Evolutionary conservation across 1,140 invertebrate genomes (phyloP), one percentile per base, ranked within the genome.

Genomic region (Euglossa dilemma): DNA sequence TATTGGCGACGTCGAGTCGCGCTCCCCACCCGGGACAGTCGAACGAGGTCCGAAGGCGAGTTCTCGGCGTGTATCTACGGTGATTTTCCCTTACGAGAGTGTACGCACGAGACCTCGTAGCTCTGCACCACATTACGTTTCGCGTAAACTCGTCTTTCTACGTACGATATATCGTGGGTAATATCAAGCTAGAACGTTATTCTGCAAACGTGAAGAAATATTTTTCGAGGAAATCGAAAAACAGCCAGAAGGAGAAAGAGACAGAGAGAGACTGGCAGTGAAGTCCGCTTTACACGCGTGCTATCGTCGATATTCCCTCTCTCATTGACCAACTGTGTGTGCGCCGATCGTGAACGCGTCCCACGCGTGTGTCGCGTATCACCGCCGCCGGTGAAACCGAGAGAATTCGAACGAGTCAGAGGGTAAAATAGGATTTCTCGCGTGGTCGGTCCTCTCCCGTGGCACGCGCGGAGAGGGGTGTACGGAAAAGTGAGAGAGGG

Each of bases 391-490:
- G 87, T 86, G 78, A 85, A 88, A 88, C 70, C 82, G 63, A 89
- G 85, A 85, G 86, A 83, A 83, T 84, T 88, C 77, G 87, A 88
- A 88, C 74, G 75, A 88, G 80, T 79, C 80, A 86, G 81, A 88
- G 88, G 88, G 87, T 90, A 88, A 90, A 88, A 88, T 90, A 88
- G 82, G 85, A 88, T 88, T 88, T 88, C 81, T 86, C 84, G 80
- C 86, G 84, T 83, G 81, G 85, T 83, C 80, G 78, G 85, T 83
- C 80, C 74, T 86, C 82, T 86, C 67, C 73, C 73, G 84, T 59
- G 77, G 80, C 67, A 73, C 82, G 79, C 77, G 63, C 72, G 80
- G 79, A 76, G 67, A 81, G 77, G 82, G 52, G 74, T 83, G 78
- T 57, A 82, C 67, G 25, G 47, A 69, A 43, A 23, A 59, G 54